These are phyloP conservation scores for Tridacna gigas DNA, from an alignment of 2,888 invertebrate genomes.

Conservation along the genomic window DNA sequence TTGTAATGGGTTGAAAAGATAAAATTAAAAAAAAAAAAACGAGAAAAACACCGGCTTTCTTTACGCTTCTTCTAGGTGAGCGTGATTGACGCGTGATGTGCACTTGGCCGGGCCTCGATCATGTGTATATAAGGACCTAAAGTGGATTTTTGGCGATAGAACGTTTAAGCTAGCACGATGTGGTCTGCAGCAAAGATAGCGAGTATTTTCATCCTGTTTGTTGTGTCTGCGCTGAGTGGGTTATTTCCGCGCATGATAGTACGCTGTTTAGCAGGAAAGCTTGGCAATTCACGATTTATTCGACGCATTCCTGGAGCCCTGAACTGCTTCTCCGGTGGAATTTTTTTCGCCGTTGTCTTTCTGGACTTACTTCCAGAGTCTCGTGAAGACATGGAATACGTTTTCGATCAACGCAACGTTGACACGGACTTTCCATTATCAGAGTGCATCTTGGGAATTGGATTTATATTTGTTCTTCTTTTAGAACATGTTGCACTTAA, in stretches of 20 bases:
- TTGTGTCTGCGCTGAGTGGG: slow-evolving; percentile 60
- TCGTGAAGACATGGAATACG: slow-evolving; percentile 74
- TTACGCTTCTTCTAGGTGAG: no score
- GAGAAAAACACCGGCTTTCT: no score
- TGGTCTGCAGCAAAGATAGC: slow-evolving; percentile 47
- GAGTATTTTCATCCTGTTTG: slow-evolving; percentile 58
- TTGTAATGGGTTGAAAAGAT: no score
- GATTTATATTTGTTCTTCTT: slow-evolving; percentile 50
- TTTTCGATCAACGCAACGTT: slow-evolving; percentile 45
- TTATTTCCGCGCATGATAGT: slow-evolving; percentile 48
- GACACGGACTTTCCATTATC: slow-evolving; percentile 52
- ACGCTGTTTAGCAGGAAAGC: slow-evolving; percentile 36
- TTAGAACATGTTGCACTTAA: slow-evolving; percentile 47
- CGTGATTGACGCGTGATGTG: no score
- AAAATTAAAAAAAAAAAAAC: no score
- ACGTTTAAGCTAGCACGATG: slow-evolving; percentile 7
- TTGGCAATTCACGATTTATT: slow-evolving; percentile 29
- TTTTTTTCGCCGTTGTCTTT: slow-evolving; percentile 84
- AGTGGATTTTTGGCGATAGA: no score
- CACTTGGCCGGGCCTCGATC: no score
- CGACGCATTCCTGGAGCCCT: slow-evolving; percentile 57
- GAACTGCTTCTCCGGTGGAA: slow-evolving; percentile 84
- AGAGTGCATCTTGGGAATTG: slow-evolving; percentile 53
- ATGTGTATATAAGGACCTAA: no score
- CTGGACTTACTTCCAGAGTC: slow-evolving; percentile 84